Conservation (phyloP, 2,797 vertebrate species). For the Sebastes hopkinsi region DNA sequence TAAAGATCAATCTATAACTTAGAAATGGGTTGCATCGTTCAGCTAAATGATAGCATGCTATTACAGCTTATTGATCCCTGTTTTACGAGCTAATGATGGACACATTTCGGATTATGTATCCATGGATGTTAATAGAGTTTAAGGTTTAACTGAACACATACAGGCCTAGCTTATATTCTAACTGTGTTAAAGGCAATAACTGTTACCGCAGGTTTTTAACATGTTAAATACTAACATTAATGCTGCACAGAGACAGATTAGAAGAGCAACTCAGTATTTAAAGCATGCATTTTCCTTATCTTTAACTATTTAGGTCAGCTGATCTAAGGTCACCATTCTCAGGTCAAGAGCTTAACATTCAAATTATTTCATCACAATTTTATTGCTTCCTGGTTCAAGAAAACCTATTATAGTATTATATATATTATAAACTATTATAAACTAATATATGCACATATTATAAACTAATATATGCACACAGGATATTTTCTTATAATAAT, state of each 20-base stretch:
- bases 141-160: not conserved
- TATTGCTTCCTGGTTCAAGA: not conserved
- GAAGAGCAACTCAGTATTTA: rapidly evolving
- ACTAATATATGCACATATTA: too few species aligned
- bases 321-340: not conserved
- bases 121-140: rapidly evolving
- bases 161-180: not conserved
- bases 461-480: too few species aligned
- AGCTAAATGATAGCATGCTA: not conserved
- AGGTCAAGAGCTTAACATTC: not conserved
- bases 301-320: conserved; percentile 60
- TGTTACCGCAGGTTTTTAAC: not conserved
- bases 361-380: not conserved
- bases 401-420: not conserved
- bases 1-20: not conserved
- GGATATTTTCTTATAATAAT: too few species aligned
- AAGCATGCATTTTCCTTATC: not conserved
- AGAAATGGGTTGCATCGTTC: not conserved
- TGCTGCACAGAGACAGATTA: not conserved
- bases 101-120: not conserved
- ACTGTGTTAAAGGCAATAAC: not conserved
- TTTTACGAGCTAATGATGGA: not conserved
- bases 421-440: too few species aligned
- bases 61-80: not conserved
- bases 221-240: not conserved